Evolutionary conservation across 2,113 vertebrate genomes (phyloP), one percentile per base, ranked within the genome.

Genomic region (Cochlearius cochlearius): DNA sequence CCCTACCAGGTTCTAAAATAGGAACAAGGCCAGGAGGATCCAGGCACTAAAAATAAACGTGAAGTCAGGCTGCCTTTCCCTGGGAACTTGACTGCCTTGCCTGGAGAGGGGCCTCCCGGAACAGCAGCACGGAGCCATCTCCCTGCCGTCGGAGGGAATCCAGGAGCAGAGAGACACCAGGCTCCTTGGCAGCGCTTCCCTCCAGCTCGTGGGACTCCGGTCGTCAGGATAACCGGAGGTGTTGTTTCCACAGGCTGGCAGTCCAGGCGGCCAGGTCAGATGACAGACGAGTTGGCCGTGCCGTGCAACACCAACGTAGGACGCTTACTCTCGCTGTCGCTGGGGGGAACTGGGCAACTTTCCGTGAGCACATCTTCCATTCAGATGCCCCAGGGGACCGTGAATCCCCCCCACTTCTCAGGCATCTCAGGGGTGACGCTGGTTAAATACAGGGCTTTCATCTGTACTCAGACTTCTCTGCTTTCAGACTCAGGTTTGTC

Each of bases 251-350:
- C 30, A 84, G 58, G 18, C 29, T 14, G 1, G 39, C 53, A 18
- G 25, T 15, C 18, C 36, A 4, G 12, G 36, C 8, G 0, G 39
- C 47, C 55, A 32, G 10, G 4, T 38, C 38, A 32, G 58, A 11
- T 29, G 36, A 16, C 8, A 18, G 32, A n/a, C 8, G 47, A 23
- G 45, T 4, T 15, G 55, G 27, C 56, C 49, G 19, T 2, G 15
- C 38, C 0, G 0, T 26, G 11, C 30, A 18, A 10, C 4, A 2
- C 47, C 60, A 26, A 1, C 0, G 1, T 10, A 25, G 22, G 41
- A 27, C 20, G 12, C 41, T 32, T 6, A 7, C 45, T 39, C 34
- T 13, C n/a, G 36, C 16, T 49, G 5, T 34, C 0, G 1, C 71
- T 15, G 21, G 2, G 19, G 53, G 29, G 23, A 67, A 29, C 13